Percentiles rank a stretch among this genome's conserved stretches.
These are phyloP conservation scores for Melanophora roralis DNA, from an alignment of 2,888 invertebrate species.

Conservation along the genomic window DNA sequence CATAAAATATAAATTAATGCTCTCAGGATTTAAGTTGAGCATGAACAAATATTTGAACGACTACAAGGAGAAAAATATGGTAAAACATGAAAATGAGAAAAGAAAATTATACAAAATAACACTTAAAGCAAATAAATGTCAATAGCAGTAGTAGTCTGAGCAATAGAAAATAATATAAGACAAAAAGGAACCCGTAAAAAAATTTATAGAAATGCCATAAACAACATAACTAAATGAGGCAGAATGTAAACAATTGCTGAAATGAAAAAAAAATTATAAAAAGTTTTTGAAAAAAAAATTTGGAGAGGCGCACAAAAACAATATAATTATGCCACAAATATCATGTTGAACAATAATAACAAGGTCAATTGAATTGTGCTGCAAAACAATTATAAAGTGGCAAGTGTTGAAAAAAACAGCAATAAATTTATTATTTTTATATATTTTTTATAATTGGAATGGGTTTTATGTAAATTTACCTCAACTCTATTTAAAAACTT, in stretches of 20 bases:
- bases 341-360: background rate
- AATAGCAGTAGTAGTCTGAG: too few relatives aligned
- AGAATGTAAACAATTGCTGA: constrained; percentile 23
- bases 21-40: background rate
- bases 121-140: constrained; percentile 48
- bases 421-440: too few relatives aligned
- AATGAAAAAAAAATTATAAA: background rate
- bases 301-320: background rate
- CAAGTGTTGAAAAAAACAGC: too few relatives aligned
- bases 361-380: constrained; percentile 34
- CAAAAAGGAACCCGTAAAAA: background rate
- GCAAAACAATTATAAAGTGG: background rate
- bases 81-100: background rate
- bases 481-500: too few relatives aligned
- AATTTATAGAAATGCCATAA: constrained; percentile 22
- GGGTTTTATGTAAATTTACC: too few relatives aligned
- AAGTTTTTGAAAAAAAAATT: background rate
- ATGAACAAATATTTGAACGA: constrained; percentile 13
- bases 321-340: background rate
- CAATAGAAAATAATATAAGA: too few relatives aligned
- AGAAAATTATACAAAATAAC: constrained; percentile 29
- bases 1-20: constrained; percentile 15
- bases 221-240: constrained; percentile 47
- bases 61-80: background rate
- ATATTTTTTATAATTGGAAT: too few relatives aligned